Conservation (phyloP, 2,797 vertebrate species). For the Hydrolagus colliei region DNA sequence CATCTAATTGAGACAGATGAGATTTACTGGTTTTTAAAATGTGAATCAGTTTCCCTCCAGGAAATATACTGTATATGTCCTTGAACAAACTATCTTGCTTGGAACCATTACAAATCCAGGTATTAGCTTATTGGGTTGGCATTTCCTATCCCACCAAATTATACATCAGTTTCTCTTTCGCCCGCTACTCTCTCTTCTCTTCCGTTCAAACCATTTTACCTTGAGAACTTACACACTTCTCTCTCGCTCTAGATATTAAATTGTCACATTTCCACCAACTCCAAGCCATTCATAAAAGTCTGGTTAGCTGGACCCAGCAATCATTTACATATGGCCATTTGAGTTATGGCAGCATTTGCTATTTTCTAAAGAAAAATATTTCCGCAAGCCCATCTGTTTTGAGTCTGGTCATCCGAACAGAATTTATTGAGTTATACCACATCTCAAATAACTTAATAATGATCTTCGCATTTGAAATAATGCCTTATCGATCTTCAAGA, state of each 20-base stretch:
- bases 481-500: no score
- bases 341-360: no score
- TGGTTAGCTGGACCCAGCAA: no score
- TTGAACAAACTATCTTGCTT: neutral
- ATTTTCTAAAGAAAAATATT: no score
- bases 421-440: no score
- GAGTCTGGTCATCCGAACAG: no score
- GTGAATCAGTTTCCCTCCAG: neutral
- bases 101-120: slow-evolving; percentile 24
- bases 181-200: no score
- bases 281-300: neutral
- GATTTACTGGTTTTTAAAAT: neutral
- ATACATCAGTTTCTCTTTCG: no score
- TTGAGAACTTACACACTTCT: neutral
- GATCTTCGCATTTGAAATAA: no score
- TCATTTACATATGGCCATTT: no score
- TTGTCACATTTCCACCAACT: neutral
- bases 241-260: neutral
- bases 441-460: no score
- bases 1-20: neutral
- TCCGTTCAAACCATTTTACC: neutral
- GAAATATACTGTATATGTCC: slow-evolving; percentile 28
- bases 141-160: slow-evolving; percentile 36
- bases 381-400: no score
- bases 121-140: slow-evolving; percentile 33